These are phyloP conservation scores for Cyclura pinguis DNA, from an alignment of 2,797 vertebrate genomes.

Conservation along the genomic window DNA sequence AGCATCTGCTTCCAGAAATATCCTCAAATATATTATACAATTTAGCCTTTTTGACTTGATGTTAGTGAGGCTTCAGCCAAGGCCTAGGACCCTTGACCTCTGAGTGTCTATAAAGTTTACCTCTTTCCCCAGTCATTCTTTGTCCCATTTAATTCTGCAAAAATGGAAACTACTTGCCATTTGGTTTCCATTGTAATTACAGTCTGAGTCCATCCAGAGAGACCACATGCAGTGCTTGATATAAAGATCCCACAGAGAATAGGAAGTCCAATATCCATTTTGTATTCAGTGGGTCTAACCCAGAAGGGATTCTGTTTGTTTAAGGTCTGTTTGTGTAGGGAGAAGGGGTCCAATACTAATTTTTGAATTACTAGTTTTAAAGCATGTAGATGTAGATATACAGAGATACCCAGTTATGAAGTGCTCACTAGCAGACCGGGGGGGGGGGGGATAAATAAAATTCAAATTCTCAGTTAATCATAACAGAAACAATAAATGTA, in stretches of 20 bases:
- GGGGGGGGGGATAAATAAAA: neutral
- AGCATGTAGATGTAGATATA: neutral
- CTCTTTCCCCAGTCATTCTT: neutral
- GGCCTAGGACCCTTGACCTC: too few relatives aligned
- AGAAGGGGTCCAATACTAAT: neutral
- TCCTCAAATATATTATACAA: too few relatives aligned
- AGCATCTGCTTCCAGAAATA: too few relatives aligned
- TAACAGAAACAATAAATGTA: neutral
- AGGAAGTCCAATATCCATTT: neutral
- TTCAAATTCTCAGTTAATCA: neutral
- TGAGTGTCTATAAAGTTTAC: neutral
- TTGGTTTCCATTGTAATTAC: neutral
- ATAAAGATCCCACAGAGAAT: neutral
- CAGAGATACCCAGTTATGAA: neutral
- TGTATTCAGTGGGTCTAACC: neutral
- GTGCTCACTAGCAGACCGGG: neutral
- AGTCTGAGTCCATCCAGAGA: neutral
- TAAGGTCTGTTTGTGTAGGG: neutral
- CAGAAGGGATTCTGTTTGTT: neutral
- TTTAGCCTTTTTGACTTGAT: too few relatives aligned
- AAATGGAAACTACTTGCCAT: neutral
- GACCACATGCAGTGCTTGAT: neutral
- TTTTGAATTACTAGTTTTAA: constrained; percentile 48
- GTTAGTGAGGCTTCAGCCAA: too few relatives aligned
- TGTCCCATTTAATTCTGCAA: neutral